Percentiles rank a stretch among this genome's conserved stretches.
These are phyloP conservation scores for Protophormia terraenovae DNA, from an alignment of 2,888 invertebrate species.

Conservation along the genomic window DNA sequence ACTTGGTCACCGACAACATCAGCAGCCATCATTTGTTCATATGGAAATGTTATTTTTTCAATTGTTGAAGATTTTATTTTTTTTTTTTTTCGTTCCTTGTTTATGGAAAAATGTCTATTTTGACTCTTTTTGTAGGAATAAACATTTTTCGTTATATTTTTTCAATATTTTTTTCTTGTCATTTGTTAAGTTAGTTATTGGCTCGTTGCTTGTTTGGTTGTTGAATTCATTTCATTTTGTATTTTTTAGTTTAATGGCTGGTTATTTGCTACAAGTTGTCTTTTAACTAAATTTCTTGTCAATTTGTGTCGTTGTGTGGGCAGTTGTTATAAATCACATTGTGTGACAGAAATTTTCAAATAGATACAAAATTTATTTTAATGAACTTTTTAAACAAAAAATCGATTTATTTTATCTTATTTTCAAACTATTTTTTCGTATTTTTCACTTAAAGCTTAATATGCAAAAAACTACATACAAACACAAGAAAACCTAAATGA, in stretches of 20 bases:
- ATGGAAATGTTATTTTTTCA: conserved; percentile 42
- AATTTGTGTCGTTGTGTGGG: conserved; percentile 68
- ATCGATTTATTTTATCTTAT: conserved; percentile 42
- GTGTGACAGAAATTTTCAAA: conserved; percentile 59
- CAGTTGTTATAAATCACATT: conserved; percentile 68
- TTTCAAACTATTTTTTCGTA: neutral
- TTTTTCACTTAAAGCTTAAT: neutral
- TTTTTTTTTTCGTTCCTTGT: conserved; percentile 13
- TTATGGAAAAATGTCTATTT: conserved; percentile 30
- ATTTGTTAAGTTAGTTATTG: conserved; percentile 37
- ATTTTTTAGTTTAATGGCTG: conserved; percentile 43
- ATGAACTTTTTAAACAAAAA: conserved; percentile 49
- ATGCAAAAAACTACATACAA: neutral
- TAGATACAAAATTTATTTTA: conserved; percentile 55
- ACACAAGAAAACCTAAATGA: neutral
- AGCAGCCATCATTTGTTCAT: conserved; percentile 26
- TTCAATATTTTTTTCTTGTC: neutral
- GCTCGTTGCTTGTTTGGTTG: conserved; percentile 2
- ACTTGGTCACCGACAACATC: neutral
- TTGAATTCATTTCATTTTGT: conserved; percentile 4
- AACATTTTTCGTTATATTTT: conserved; percentile 21
- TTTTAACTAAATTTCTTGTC: conserved; percentile 68
- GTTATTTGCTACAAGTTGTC: conserved; percentile 67
- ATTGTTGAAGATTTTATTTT: conserved; percentile 10
- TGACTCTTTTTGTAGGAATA: conserved; percentile 19